Evolutionary conservation across 2,888 invertebrate genomes (phyloP), one percentile per base, ranked within the genome.

Genomic region (Polydrusus tereticollis): DNA sequence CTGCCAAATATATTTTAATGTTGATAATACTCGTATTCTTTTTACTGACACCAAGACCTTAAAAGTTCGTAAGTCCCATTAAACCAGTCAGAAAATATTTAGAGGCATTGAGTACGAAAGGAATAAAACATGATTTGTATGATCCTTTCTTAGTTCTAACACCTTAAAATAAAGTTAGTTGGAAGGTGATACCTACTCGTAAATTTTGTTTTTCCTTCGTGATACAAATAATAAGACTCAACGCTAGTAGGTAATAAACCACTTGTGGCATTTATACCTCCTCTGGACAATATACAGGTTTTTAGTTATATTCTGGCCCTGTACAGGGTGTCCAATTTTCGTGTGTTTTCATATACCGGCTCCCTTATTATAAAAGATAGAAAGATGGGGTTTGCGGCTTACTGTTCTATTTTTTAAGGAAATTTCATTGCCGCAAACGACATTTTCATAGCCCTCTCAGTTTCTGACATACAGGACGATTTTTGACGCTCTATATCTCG

Each of bases 51-150:
- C 47, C 21, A 5, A 47, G 2, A 10, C 1, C 21, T 47, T 47
- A 21, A 21, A 10, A 47, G 12, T 20, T 2, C 1, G 21, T 2
- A 47, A 21, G 1, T 20, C 10, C 21, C 7, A 21, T 47, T 21
- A 47, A 21, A 21, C 20, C 21, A 21, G 10, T 21, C 20, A 21
- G 12, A 21, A 47, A 21, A 21, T 47, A 14, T 47, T 14, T 12
- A 20, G 2, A 21, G 21, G 10, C 47, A 12, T 21, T 21, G 47
- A 55, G 16, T 55, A 33, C 29, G 7, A 55, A 6, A 1, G 29
- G 18, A 33, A 55, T 55, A 29, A 55, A 55, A 55, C 10, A 33
- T 29, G 29, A 55, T 55, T 55, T 55, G 29, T 55, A 14, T 8
- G 16, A 2, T 14, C n/a, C 2, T 55, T 55, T 55, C 26, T 55